phyloP scores from a whole-genome alignment of 2,113 vertebrate species.

The Sminthopsis crassicaudata region DNA sequence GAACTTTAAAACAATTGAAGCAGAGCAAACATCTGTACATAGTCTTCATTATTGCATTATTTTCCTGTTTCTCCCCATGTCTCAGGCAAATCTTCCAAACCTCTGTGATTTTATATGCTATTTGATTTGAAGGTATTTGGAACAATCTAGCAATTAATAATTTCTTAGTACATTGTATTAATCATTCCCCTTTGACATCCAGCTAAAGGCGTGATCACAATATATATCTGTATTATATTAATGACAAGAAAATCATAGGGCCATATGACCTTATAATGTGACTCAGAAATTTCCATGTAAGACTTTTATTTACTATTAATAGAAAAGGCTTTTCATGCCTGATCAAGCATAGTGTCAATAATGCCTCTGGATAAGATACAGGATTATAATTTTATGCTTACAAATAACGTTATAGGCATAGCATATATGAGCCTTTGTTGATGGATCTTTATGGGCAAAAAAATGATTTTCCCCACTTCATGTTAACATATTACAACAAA shows the following conservation, averaged over 20 bases:
- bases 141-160: constrained; percentile 36
- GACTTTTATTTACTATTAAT: constrained; percentile 51
- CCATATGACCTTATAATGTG: constrained; percentile 25
- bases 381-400: neutral
- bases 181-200: constrained; percentile 28
- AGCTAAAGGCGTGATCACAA: constrained; percentile 53
- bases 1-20: constrained; percentile 14
- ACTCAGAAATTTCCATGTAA: constrained; percentile 39
- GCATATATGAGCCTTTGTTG: neutral
- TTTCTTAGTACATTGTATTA: constrained; percentile 25
- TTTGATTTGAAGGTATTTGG: neutral
- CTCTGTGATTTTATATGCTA: neutral
- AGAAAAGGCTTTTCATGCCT: constrained; percentile 45
- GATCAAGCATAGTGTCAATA: constrained; percentile 16
- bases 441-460: neutral
- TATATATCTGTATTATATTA: constrained; percentile 5
- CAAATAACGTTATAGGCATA: neutral
- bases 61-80: neutral
- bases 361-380: constrained; percentile 1
- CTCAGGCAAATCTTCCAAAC: neutral
- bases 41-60: neutral
- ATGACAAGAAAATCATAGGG: constrained; percentile 35
- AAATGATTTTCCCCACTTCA: neutral
- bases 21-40: neutral
- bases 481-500: neutral